A percentile compares a stretch with the other conserved stretches of the same genome.
Evolutionary conservation across 2,113 vertebrate species (phyloP).

Genomic region (Ovibos moschatus): DNA sequence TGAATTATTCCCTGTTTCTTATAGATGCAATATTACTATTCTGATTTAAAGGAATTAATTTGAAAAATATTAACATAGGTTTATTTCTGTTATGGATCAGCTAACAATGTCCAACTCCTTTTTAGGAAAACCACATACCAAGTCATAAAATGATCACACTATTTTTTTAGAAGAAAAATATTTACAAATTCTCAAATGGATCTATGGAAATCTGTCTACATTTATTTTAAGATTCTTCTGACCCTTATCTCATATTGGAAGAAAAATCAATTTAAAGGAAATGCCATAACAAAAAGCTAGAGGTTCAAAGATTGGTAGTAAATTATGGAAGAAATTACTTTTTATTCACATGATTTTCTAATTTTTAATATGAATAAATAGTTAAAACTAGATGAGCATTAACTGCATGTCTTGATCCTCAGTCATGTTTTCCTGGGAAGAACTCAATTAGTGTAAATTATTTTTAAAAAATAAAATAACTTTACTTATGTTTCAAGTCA

Average conservation of each 20-base stretch:
- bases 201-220: not conserved
- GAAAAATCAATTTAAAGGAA: not conserved
- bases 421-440: not conserved
- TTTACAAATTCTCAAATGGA: not conserved
- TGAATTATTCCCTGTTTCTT: not conserved
- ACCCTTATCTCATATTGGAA: not conserved
- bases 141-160: not conserved
- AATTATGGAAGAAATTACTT: not conserved
- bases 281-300: not conserved
- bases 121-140: not conserved
- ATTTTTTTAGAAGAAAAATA: not conserved
- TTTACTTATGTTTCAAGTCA: not conserved
- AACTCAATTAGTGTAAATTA: not conserved
- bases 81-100: not conserved
- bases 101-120: not conserved
- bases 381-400: not conserved
- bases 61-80: not conserved
- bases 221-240: not conserved
- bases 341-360: not conserved
- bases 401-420: not conserved
- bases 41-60: not conserved
- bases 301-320: not conserved
- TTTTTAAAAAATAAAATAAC: not conserved
- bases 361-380: not conserved
- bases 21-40: not conserved